A percentile compares a stretch with the other conserved stretches of the same genome.
Evolutionary conservation across 2,797 vertebrate genomes (phyloP).

Genomic region (Tolypeutes matacus): DNA sequence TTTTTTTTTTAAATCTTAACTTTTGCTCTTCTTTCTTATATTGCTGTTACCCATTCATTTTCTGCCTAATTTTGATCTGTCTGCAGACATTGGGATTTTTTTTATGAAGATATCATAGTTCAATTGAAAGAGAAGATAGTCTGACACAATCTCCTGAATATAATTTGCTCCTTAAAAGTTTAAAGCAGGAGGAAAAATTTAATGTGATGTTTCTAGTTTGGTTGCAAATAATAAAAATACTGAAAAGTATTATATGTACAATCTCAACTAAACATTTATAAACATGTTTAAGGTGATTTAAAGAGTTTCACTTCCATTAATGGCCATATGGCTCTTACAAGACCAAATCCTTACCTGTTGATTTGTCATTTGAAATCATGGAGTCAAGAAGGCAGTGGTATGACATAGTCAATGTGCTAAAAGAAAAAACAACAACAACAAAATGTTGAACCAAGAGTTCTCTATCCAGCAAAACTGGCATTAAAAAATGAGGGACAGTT

Average conservation of each 20-base stretch:
- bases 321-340: no score
- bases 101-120: neutral
- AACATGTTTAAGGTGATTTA: neutral
- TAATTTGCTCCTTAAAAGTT: neutral
- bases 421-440: no score
- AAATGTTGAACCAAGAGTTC: no score
- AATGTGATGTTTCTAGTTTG: neutral
- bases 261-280: neutral
- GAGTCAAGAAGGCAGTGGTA: no score
- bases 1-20: neutral
- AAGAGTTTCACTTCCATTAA: neutral
- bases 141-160: neutral
- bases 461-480: no score
- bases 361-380: no score
- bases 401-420: no score
- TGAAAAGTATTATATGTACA: neutral
- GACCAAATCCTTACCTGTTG: no score
- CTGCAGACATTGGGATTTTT: neutral
- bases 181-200: neutral
- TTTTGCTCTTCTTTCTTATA: fast-evolving
- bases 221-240: neutral
- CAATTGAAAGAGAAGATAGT: neutral
- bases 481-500: no score
- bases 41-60: neutral
- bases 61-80: no score